These are phyloP conservation scores for Arion vulgaris DNA, from an alignment of 1,140 invertebrate species.

Conservation along the genomic window DNA sequence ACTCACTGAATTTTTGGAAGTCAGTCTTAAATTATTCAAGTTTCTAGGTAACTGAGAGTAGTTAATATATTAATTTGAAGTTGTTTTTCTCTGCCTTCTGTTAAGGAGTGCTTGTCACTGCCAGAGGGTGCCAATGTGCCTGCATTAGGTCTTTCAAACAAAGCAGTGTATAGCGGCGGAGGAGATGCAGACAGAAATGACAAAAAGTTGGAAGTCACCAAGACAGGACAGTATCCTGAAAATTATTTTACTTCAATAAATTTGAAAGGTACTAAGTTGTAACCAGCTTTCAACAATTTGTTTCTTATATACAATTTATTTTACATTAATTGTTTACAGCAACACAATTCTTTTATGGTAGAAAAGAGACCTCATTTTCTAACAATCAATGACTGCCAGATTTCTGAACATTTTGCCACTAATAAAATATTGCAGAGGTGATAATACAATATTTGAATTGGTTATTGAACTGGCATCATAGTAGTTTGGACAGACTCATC, in stretches of 20 bases:
- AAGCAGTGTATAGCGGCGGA: conserved; percentile 82
- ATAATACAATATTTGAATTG: too few relatives aligned
- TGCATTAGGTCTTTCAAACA: conserved; percentile 94
- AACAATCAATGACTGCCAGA: too few relatives aligned
- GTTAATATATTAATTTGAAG: conserved; percentile 34
- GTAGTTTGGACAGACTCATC: too few relatives aligned
- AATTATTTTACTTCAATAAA: conserved; percentile 78
- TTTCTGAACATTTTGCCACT: too few relatives aligned
- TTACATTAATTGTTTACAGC: too few relatives aligned
- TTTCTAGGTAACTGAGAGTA: too few relatives aligned
- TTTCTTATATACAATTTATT: too few relatives aligned
- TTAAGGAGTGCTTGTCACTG: conserved; percentile 54
- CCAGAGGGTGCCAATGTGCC: conserved; percentile 91
- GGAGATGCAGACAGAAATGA: conserved; percentile 51
- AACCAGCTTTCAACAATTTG: too few relatives aligned
- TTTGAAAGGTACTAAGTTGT: conserved; percentile 15
- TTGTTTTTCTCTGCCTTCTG: not conserved
- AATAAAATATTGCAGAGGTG: too few relatives aligned
- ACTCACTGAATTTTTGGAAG: not conserved
- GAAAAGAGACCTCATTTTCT: too few relatives aligned
- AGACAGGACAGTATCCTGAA: conserved; percentile 77
- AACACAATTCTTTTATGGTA: too few relatives aligned
- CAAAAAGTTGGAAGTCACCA: conserved; percentile 52
- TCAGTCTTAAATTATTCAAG: not conserved
- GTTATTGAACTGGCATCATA: too few relatives aligned